These are phyloP conservation scores for Caenorhabditis japonica DNA, from an alignment of 2,888 invertebrate species.

Conservation along the genomic window DNA sequence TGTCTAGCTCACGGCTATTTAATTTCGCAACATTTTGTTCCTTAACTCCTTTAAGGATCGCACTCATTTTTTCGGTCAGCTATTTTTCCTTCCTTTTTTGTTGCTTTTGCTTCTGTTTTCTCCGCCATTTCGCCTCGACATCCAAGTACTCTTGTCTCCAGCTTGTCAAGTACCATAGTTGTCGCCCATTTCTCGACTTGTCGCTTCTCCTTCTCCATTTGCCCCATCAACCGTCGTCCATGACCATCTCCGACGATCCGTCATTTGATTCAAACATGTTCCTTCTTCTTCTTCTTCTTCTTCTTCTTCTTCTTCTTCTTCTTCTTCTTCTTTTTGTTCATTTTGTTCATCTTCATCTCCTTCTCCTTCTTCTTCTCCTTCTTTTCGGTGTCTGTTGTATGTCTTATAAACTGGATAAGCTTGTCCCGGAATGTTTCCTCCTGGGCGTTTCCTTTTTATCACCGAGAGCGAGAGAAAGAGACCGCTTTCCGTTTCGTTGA, in stretches of 20 bases:
- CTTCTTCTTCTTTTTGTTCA: conserved; percentile 1
- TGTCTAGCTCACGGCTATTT: too few relatives aligned
- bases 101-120: too few relatives aligned
- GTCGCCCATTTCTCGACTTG: neutral
- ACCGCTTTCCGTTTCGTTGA: conserved; percentile 8
- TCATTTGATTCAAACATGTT: conserved; percentile 1
- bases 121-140: too few relatives aligned
- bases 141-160: too few relatives aligned
- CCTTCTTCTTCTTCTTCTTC: conserved; percentile 6
- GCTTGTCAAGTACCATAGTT: too few relatives aligned
- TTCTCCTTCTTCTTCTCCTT: conserved; percentile 20
- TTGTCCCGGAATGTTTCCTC: conserved; percentile 31
- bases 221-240: conserved; percentile 7
- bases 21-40: too few relatives aligned
- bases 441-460: conserved; percentile 40
- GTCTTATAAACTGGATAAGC: conserved; percentile 58
- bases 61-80: too few relatives aligned
- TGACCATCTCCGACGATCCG: conserved; percentile 5
- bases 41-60: too few relatives aligned
- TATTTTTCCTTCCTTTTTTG: too few relatives aligned
- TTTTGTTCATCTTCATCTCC: neutral
- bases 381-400: conserved; percentile 34
- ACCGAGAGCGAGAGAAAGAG: neutral
- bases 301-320: neutral
- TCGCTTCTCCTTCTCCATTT: conserved; percentile 4